Evolutionary conservation across 2,113 vertebrate species (phyloP), one percentile per base, ranked within the genome.

Genomic region (Corythaeola cristata): DNA sequence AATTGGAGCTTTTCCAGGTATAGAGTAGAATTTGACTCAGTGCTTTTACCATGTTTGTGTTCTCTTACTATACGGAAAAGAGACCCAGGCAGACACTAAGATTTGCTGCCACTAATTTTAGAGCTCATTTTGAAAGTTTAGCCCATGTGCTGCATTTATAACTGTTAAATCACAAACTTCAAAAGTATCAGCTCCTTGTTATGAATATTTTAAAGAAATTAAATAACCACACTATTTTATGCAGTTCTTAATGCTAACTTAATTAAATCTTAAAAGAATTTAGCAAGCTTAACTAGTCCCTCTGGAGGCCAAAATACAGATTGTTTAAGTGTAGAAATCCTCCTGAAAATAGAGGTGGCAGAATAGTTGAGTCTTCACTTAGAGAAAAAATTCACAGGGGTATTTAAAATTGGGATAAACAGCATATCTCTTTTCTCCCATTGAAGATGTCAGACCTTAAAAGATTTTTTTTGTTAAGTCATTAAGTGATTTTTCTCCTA

Each of bases 201-300:
- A 79, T 72, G 58, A 95, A 79, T 91, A 74, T 79, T 89, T 93
- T 76, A 88, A 79, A 90, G 49, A 82, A 82, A 83, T 91, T 53
- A 67, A 56, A 7, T 52, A 91, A 60, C 9, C 1, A 59, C 30
- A 79, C 14, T 75, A 47, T 68, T 94, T 90, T 85, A 73, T 88
- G 78, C 49, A 52, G 39, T 72, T 85, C 21, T 18, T 88, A 88
- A 88, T 93, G 74, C 2, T 89, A 73, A 64, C 26, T 91, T 85
- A 88, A 90, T 89, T 91, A 94, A 67, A 11, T 39, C 15, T 91
- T 89, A 56, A 75, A 85, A 88, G 6, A 89, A 94, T 73, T 82
- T 49, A 91, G 74, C 0, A 0, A 76, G 49, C 14, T 64, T 81
- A 93, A 74, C 39, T 12, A 35, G 20, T 85, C 28, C 26, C 35